Percentiles rank a stretch among this genome's conserved stretches.
Evolutionary conservation across 1,140 invertebrate genomes (phyloP).

Genomic region (Potamilus streckersoni): DNA sequence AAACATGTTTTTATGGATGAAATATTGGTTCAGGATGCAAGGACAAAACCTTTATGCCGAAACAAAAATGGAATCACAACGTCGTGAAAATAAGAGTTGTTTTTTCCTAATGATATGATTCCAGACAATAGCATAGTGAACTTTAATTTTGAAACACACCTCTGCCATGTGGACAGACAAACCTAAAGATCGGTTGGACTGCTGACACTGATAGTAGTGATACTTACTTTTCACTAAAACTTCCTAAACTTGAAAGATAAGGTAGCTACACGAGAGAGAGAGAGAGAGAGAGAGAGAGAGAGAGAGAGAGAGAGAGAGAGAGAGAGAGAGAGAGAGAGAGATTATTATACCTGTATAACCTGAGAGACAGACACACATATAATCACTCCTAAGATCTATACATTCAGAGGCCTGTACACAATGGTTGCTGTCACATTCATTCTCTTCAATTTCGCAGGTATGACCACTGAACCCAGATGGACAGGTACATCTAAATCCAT

Average conservation of each 20-base stretch:
- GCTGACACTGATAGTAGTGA: background rate
- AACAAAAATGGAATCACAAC: background rate
- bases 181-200: background rate
- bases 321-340: background rate
- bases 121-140: too few relatives aligned
- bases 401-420: conserved; percentile 34
- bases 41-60: conserved; percentile 8
- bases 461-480: conserved; percentile 36
- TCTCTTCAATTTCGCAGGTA: conserved; percentile 23
- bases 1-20: background rate
- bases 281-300: background rate
- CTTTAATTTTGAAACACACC: too few relatives aligned
- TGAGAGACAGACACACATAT: conserved; percentile 37
- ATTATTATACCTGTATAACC: conserved; percentile 38
- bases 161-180: background rate
- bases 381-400: conserved; percentile 32
- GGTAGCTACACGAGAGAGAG: background rate
- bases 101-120: too few relatives aligned
- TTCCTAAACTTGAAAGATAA: background rate
- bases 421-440: conserved; percentile 23
- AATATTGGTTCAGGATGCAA: conserved; percentile 7
- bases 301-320: background rate
- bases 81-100: too few relatives aligned
- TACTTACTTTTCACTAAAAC: background rate
- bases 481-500: conserved; percentile 30